phyloP scores from a whole-genome alignment of 2,113 vertebrate species.

The Callospermophilus lateralis region DNA sequence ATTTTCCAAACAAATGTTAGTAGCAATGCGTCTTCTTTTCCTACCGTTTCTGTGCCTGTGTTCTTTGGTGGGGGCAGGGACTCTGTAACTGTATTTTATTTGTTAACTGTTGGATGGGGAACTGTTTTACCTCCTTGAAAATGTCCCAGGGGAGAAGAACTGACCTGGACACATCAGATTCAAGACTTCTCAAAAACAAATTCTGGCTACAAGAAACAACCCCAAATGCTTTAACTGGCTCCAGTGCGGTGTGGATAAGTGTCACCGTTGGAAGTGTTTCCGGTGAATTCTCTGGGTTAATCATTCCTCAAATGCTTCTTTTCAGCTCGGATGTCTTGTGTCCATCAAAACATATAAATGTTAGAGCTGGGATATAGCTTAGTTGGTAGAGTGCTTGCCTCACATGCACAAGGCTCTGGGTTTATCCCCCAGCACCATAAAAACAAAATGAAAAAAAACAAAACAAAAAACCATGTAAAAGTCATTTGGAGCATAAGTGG shows the following conservation, averaged over 20 bases:
- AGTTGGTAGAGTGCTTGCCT: no score
- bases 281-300: background rate
- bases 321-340: background rate
- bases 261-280: background rate
- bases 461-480: background rate
- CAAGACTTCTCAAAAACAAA: constrained; percentile 40
- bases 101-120: background rate
- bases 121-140: constrained; percentile 17
- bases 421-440: no score
- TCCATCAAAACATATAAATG: background rate
- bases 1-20: constrained; percentile 33
- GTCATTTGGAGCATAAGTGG: background rate
- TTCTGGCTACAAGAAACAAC: background rate
- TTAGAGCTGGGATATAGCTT: background rate
- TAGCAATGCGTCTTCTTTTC: background rate
- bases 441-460: no score
- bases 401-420: no score
- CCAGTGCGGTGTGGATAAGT: background rate
- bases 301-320: background rate
- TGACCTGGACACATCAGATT: background rate
- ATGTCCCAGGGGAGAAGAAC: background rate
- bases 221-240: background rate
- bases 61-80: background rate
- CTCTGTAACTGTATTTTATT: background rate
- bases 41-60: background rate